These are phyloP conservation scores for Thrips palmi DNA, from an alignment of 1,140 invertebrate species.

Conservation along the genomic window DNA sequence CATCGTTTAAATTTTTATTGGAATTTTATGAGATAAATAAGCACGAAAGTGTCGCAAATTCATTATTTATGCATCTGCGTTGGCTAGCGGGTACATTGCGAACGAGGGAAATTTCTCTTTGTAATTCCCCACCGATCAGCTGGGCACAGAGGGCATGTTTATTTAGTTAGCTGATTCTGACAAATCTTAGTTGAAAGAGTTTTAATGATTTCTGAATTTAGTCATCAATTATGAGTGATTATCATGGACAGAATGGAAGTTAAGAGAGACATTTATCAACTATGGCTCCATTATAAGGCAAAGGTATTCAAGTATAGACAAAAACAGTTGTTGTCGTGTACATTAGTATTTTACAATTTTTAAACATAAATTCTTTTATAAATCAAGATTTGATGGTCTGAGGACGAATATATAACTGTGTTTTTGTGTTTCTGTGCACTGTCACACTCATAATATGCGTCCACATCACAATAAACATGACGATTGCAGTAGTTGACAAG, in stretches of 20 bases:
- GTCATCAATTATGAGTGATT: not conserved
- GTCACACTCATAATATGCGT: not conserved
- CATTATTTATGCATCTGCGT: no score
- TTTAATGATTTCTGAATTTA: not conserved
- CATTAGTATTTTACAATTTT: not conserved
- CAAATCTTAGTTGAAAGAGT: no score
- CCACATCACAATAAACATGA: not conserved
- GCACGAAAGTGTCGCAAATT: no score
- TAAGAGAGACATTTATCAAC: conserved; percentile 30
- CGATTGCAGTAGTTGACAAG: conserved; percentile 3
- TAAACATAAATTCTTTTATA: not conserved
- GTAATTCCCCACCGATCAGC: no score
- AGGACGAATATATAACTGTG: conserved; percentile 6
- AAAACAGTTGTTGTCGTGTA: not conserved
- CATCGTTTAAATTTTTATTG: no score
- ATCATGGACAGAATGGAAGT: conserved; percentile 22
- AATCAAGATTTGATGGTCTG: no score
- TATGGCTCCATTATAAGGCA: conserved; percentile 32
- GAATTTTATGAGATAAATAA: no score
- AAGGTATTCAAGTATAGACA: conserved; percentile 19
- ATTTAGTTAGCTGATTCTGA: no score
- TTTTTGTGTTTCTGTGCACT: conserved; percentile 1
- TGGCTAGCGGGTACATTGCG: no score
- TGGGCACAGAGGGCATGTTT: no score
- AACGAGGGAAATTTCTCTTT: no score